Evolutionary conservation across 2,888 invertebrate genomes (phyloP), one percentile per base, ranked within the genome.

Genomic region (Morpho deidamia): DNA sequence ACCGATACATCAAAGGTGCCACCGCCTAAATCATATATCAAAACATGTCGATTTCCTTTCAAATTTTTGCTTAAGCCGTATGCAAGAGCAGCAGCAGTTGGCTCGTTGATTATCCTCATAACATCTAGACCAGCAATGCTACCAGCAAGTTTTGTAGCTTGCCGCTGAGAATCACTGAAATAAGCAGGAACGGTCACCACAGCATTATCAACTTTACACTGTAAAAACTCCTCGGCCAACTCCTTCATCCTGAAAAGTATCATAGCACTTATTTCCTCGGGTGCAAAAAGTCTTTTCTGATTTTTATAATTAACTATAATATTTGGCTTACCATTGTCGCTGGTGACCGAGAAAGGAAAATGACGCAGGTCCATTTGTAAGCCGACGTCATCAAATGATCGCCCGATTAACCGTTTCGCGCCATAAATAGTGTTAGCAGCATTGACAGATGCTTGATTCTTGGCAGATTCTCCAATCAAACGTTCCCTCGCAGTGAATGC

Each of bases 161-260:
- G 78, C 0, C 84, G 70, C 50, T 86, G 85, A 0, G 76, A 63
- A 51, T 82, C 77, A 44, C 73, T 82, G 58, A 84, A 85, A 63
- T 83, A 81, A 38, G 82, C 81, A 0, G 85, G 85, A 7, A 85
- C 85, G 1, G 84, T 82, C 2, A 86, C 71, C 12, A 86, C 85
- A 0, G 82, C 84, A 35, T 76, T 75, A 14, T 74, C 68, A 0
- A 85, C 77, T 55, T 67, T 68, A 42, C 49, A 58, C n/a, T 72
- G 74, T 34, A 85, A 59, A 65, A 76, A 75, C 11, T 55, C 61
- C 56, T 85, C 83, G 5, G 83, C 82, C 0, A 74, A 57, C 62
- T 79, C 73, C 58, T 83, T 85, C 70, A 85, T 75, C 63, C 71
- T 79, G 60, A 65, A 77, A 70, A 85, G 67, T 44, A 85, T 61